Percentiles rank a stretch among this genome's conserved stretches.
phyloP scores from a whole-genome alignment of 2,888 invertebrate genomes.

The Athrips mouffetella region DNA sequence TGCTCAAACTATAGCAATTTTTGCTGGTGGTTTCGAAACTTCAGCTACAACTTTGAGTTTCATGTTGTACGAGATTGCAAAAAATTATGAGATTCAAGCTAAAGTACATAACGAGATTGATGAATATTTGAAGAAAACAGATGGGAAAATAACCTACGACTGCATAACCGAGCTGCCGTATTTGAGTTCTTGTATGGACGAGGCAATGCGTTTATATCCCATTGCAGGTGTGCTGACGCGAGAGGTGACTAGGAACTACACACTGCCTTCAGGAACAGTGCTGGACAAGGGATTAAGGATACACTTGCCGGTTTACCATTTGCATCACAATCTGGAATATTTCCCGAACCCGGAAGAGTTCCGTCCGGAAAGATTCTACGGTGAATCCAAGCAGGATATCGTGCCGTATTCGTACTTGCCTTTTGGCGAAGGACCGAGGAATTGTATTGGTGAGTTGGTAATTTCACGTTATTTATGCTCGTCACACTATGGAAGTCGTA shows the following conservation, averaged over 20 bases:
- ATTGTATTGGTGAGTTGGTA: slow-evolving; percentile 51
- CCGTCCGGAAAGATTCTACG: slow-evolving; percentile 50
- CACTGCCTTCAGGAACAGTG: slow-evolving; percentile 41
- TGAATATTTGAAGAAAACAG: slow-evolving; percentile 26
- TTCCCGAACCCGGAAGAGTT: slow-evolving; percentile 51
- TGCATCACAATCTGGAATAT: slow-evolving; percentile 46
- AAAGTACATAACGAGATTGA: slow-evolving; percentile 33
- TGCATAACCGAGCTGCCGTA: slow-evolving; percentile 43
- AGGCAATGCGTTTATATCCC: slow-evolving; percentile 49
- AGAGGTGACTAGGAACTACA: slow-evolving; percentile 49
- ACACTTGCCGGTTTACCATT: slow-evolving; percentile 49
- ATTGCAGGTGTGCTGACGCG: slow-evolving; percentile 44
- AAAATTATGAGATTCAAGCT: slow-evolving; percentile 36
- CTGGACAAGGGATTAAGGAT: slow-evolving; percentile 49
- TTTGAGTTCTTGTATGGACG: slow-evolving; percentile 44
- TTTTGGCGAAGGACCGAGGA: slow-evolving; percentile 58
- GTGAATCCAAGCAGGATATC: slow-evolving; percentile 38
- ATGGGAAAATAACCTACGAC: slow-evolving; percentile 33
- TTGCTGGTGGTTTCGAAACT: slow-evolving; percentile 51
- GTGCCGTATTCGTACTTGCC: slow-evolving; percentile 52
- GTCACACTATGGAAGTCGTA: no score
- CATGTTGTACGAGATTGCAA: slow-evolving; percentile 46
- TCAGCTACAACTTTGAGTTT: slow-evolving; percentile 40
- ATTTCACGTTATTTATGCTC: background rate
- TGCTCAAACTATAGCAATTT: slow-evolving; percentile 75